Percentiles rank a stretch among this genome's conserved stretches.
Evolutionary conservation across 2,888 invertebrate genomes (phyloP).

Genomic region (Sinohyriopsis cumingii): DNA sequence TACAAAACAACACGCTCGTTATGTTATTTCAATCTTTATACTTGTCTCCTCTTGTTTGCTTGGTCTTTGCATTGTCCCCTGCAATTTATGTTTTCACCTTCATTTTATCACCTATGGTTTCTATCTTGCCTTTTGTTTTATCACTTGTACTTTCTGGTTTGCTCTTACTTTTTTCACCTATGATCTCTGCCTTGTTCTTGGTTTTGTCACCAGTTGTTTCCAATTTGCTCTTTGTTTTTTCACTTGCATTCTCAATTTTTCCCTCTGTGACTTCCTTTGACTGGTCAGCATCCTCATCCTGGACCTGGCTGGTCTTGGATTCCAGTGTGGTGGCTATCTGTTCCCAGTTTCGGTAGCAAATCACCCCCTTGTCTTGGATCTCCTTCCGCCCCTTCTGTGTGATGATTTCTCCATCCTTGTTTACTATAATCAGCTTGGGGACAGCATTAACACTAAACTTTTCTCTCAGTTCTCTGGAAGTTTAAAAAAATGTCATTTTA

Average conservation of each 20-base stretch:
- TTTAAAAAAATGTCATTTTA: slow-evolving; percentile 9
- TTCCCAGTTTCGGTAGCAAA: slow-evolving; percentile 53
- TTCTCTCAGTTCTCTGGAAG: slow-evolving; percentile 67
- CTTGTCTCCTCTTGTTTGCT: too few species aligned
- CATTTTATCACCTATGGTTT: too few species aligned
- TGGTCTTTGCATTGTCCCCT: too few species aligned
- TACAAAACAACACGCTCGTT: too few species aligned
- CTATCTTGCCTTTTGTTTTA: too few species aligned
- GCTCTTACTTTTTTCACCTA: too few species aligned
- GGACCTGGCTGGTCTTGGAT: slow-evolving; percentile 22
- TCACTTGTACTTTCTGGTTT: too few species aligned
- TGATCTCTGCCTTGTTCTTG: too few species aligned
- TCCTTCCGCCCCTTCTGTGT: slow-evolving; percentile 72
- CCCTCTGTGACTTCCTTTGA: slow-evolving; percentile 5
- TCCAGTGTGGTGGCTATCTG: slow-evolving; percentile 25
- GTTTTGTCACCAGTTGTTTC: too few species aligned
- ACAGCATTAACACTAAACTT: slow-evolving; percentile 72
- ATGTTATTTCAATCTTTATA: too few species aligned
- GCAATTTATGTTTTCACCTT: too few species aligned
- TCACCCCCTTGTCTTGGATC: slow-evolving; percentile 68
- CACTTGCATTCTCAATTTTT: slow-evolving; percentile 5
- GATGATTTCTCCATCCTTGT: slow-evolving; percentile 70
- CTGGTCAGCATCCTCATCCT: slow-evolving; percentile 2
- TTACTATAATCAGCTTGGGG: slow-evolving; percentile 72
- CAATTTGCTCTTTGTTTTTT: too few species aligned